phyloP scores from a whole-genome alignment of 2,113 vertebrate species.

The Sus scrofa region DNA sequence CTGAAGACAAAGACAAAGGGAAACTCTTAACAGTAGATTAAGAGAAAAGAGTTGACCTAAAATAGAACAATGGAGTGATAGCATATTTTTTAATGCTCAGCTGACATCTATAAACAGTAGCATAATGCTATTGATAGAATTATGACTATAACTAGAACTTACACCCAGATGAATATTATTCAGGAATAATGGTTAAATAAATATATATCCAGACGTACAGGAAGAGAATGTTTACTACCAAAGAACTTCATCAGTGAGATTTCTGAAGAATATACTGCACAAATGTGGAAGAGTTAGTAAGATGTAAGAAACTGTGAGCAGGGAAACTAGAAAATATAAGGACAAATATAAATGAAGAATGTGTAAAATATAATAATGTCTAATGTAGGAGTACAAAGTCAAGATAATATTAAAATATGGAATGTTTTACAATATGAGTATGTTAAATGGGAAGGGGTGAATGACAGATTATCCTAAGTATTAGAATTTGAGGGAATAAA shows the following conservation, averaged over 20 bases:
- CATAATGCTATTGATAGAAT: not conserved
- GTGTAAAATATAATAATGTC: not conserved
- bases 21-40: not conserved
- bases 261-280: not conserved
- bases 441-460: not conserved
- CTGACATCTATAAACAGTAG: not conserved
- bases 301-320: not conserved
- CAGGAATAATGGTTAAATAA: not conserved
- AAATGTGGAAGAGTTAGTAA: not conserved
- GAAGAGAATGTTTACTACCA: not conserved
- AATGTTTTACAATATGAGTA: not conserved
- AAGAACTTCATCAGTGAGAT: not conserved
- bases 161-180: not conserved
- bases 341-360: not conserved
- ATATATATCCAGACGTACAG: not conserved
- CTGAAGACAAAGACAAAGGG: not conserved
- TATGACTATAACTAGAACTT: not conserved
- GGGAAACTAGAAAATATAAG: not conserved
- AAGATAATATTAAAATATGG: not conserved
- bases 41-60: not conserved
- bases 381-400: not conserved
- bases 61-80: not conserved
- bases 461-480: conserved; percentile 16
- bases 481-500: not conserved
- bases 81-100: not conserved